Percentiles rank a stretch among this genome's conserved stretches.
phyloP scores from a whole-genome alignment of 2,888 invertebrate genomes.

The Apotomis capreana region DNA sequence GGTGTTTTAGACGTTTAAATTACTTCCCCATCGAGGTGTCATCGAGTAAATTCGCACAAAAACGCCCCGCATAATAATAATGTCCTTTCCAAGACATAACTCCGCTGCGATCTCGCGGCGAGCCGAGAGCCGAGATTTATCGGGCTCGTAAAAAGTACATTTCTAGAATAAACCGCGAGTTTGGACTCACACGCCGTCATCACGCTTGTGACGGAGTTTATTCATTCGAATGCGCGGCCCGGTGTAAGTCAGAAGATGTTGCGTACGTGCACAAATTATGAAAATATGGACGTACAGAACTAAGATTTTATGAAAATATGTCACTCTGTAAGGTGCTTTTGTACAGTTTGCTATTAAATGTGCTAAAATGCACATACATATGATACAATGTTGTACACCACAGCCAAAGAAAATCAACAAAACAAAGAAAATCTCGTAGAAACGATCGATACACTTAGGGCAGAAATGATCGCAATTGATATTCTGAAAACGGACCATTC shows the following conservation, averaged over 20 bases:
- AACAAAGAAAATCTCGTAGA: no score
- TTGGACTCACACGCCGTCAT: slow-evolving; percentile 57
- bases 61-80: slow-evolving; percentile 57
- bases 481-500: no score
- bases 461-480: no score
- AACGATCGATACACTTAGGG: no score
- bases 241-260: slow-evolving; percentile 42
- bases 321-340: no score
- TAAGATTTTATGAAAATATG: no score
- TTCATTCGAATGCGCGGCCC: slow-evolving; percentile 49
- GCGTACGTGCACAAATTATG: slow-evolving; percentile 3
- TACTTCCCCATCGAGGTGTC: slow-evolving; percentile 48
- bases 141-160: slow-evolving; percentile 70
- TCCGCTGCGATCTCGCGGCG: slow-evolving; percentile 54
- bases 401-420: no score
- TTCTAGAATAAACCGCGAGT: slow-evolving; percentile 61
- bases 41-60: slow-evolving; percentile 66
- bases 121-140: slow-evolving; percentile 72
- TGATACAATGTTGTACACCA: no score
- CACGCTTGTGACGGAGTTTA: slow-evolving; percentile 57
- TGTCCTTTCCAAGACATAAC: slow-evolving; percentile 54
- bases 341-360: no score
- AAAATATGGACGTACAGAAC: no score
- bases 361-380: no score
- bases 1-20: not conserved